Conservation (phyloP, 1,140 invertebrate genomes). For the Drosophila navojoa region DNA sequence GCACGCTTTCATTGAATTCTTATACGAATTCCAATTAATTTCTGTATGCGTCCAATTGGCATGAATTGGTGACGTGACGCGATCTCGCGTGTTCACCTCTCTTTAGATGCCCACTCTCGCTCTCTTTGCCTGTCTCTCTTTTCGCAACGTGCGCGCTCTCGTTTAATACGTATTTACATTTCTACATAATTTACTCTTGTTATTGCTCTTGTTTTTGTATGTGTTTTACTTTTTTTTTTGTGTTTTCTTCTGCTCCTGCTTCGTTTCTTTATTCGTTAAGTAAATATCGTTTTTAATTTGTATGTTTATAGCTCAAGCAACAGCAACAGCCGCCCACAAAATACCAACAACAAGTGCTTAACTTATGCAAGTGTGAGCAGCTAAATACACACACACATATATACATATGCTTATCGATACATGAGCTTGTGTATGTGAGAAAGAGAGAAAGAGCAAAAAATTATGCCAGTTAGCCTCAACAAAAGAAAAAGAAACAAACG, state of each 20-base stretch:
- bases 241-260: background rate
- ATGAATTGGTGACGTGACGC: conserved; percentile 81
- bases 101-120: conserved; percentile 10
- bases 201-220: conserved; percentile 37
- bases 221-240: no score
- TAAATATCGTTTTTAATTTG: conserved; percentile 49
- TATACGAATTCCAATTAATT: conserved; percentile 82
- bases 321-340: conserved; percentile 57
- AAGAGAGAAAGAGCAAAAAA: conserved; percentile 65
- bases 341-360: conserved; percentile 28
- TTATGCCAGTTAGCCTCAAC: conserved; percentile 44
- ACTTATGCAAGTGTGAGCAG: conserved; percentile 10
- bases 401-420: conserved; percentile 14
- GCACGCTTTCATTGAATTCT: conserved; percentile 77
- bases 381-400: background rate
- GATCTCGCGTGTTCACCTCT: conserved; percentile 49
- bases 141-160: conserved; percentile 39
- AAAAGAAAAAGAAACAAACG: conserved; percentile 16
- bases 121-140: conserved; percentile 3
- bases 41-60: conserved; percentile 79
- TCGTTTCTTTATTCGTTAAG: conserved; percentile 34
- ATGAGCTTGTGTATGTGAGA: conserved; percentile 16
- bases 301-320: conserved; percentile 71
- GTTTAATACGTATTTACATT: conserved; percentile 40
- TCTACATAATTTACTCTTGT: conserved; percentile 48